Percentiles rank a stretch among this genome's conserved stretches.
Conservation (phyloP, 2,113 vertebrate genomes). For the Rhinolophus sinicus region DNA sequence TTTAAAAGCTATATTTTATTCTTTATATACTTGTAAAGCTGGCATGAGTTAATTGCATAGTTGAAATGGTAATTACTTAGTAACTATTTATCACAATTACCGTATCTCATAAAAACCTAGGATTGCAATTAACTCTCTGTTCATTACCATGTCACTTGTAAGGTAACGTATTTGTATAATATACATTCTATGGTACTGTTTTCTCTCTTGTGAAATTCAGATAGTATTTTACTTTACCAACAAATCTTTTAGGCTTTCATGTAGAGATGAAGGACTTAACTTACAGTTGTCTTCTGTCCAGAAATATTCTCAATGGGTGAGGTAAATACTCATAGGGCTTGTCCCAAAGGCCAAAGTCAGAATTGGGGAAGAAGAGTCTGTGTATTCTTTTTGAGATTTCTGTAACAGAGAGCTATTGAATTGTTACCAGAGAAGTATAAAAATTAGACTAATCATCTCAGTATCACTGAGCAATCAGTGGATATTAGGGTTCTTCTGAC, state of each 20-base stretch:
- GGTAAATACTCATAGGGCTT: background rate
- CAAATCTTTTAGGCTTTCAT: background rate
- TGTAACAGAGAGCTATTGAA: conserved; percentile 3
- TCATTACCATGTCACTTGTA: background rate
- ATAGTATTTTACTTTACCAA: conserved; percentile 38
- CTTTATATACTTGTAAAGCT: background rate
- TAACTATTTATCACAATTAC: background rate
- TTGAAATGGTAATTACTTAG: conserved; percentile 41
- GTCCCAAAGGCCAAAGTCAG: conserved; percentile 40
- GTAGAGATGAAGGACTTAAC: background rate
- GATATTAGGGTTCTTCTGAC: background rate
- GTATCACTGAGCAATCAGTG: background rate
- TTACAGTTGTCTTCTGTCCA: background rate
- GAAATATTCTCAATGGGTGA: background rate
- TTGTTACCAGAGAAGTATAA: conserved; percentile 25
- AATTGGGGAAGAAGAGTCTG: background rate
- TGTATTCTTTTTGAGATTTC: conserved; percentile 18
- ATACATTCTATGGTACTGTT: background rate
- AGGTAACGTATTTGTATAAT: background rate
- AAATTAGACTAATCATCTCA: conserved; percentile 30
- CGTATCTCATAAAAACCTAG: conserved; percentile 37
- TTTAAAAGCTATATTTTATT: conserved; percentile 25
- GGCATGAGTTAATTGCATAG: conserved; percentile 14
- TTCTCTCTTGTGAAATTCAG: conserved; percentile 48
- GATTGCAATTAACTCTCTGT: conserved; percentile 33